Evolutionary conservation across 1,140 invertebrate genomes (phyloP), one percentile per base, ranked within the genome.

Genomic region (Antheraea mylitta): DNA sequence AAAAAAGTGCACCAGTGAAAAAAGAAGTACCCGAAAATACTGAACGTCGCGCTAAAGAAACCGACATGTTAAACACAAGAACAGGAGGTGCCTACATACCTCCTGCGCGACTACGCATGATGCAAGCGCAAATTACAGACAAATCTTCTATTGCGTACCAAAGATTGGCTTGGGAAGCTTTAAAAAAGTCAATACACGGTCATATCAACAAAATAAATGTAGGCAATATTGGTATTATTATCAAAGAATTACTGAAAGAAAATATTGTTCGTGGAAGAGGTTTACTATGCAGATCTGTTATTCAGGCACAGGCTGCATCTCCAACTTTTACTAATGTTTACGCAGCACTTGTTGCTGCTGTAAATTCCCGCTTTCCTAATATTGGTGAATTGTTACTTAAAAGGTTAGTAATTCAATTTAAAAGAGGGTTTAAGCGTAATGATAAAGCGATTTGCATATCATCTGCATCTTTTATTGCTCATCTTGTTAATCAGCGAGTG

Each of bases 141-240:
- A 99, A 99, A 92, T 94, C 95, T 0, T 98, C 97, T 75, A 95
- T 96, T 13, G 97, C 97, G 10, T 99, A 98, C 93, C 99, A 99
- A 91, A 93, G 99, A 75, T 96, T 99, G 13, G 96, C 99, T 3
- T 99, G 99, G 99, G 99, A 99, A 94, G 98, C 98, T 0, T 90
- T 99, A 16, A 99, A 99, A 84, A 99, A 99, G 86, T 99, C 98
- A n/a, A 98, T 99, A 72, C 98, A 99, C 85, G 99, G 99, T 85
- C 95, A 97, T 70, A 98, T 99, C 62, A 99, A 99, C 91, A 99
- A 99, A 94, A 96, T 99, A 0, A 99, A 99, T 83, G 96, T 97
- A 0, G 96, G 97, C 0, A 99, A 99, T 85, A 98, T 99, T 72
- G 96, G 95, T 0, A 95, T 97, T 36, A 98, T 99, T 71, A 97